A percentile compares a stretch with the other conserved stretches of the same genome.
Evolutionary conservation across 1,140 invertebrate species (phyloP).

Genomic region (Hestina assimilis): DNA sequence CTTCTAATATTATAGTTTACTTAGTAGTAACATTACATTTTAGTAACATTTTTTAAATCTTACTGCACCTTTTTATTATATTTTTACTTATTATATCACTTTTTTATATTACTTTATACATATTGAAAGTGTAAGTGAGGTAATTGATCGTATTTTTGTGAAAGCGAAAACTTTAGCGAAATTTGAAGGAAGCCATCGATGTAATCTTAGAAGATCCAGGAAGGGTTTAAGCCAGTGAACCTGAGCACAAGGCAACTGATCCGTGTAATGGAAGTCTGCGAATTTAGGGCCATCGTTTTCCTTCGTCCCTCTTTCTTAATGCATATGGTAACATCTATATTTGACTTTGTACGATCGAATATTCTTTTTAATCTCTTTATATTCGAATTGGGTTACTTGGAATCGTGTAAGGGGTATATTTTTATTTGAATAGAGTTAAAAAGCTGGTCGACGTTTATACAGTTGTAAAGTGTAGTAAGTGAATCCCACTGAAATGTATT

Average conservation of each 20-base stretch:
- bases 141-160: conserved; percentile 24
- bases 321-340: conserved; percentile 45
- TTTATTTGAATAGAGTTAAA: background rate
- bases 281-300: conserved; percentile 43
- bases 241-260: conserved; percentile 59
- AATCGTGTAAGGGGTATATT: background rate
- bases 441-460: background rate
- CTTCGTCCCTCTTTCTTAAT: conserved; percentile 37
- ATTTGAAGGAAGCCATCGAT: conserved; percentile 42
- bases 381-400: background rate
- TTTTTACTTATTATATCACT: conserved; percentile 32
- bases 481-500: conserved; percentile 50
- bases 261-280: conserved; percentile 68
- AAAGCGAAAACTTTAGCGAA: conserved; percentile 33
- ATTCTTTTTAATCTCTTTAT: conserved; percentile 19
- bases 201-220: conserved; percentile 54
- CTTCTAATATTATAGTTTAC: conserved; percentile 45
- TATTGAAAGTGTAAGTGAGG: conserved; percentile 8
- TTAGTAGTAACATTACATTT: conserved; percentile 41
- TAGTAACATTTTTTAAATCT: conserved; percentile 59
- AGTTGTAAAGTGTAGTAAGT: conserved; percentile 25
- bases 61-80: conserved; percentile 56
- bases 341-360: conserved; percentile 33
- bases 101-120: conserved; percentile 8
- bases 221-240: conserved; percentile 56